Base-by-base conservation (phyloP, 1,140 invertebrate genomes). In the Matsumurasca onukii region DNA sequence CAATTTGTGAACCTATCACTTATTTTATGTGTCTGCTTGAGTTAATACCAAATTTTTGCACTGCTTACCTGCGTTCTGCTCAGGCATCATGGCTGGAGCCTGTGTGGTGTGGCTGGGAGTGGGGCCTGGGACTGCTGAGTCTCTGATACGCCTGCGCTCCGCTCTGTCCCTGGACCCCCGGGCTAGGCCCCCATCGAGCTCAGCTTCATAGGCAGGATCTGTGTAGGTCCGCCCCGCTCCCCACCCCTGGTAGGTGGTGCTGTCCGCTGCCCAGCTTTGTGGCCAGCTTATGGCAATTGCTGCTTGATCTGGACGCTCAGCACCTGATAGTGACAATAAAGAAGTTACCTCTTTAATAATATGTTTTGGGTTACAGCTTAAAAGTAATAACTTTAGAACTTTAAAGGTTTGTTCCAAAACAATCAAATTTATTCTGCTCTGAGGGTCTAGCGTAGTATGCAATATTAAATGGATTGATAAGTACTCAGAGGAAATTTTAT, bases 201-300 rank as follows among this genome's bases (percentile, higher is more conserved):
- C 48, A 86, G 75, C 72, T 86, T 85, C 0, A 86, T 74, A 2
- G 85, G 85, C 63, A 86, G 69, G 73, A 80, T 77, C 66, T 79
- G 76, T 31, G 77, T 76, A 5, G 71, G 71, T 62, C 49, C 34
- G 24, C 52, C 22, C 75, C 77, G 69, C 34, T 52, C 39, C 3
- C 12, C 31, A 0, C 68, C 69, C 17, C 70, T 25, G 9, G 67
- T 57, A 22, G 67, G 69, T 70, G 39, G 27, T 61, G 57, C 65
- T 73, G 75, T 67, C 78, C 80, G 76, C 79, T 80, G 70, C 81
- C 78, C 74, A 82, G 78, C 75, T 82, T 80, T 71, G 80, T 80
- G 77, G 89, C 79, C n/a, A 95, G 79, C 77, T 95, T 95, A 80
- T 3, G 92, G 92, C 64, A 95, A 78, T 78, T 95, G 92, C 74